Base-by-base conservation (phyloP, 1,140 invertebrate species). In the Maniola jurtina region DNA sequence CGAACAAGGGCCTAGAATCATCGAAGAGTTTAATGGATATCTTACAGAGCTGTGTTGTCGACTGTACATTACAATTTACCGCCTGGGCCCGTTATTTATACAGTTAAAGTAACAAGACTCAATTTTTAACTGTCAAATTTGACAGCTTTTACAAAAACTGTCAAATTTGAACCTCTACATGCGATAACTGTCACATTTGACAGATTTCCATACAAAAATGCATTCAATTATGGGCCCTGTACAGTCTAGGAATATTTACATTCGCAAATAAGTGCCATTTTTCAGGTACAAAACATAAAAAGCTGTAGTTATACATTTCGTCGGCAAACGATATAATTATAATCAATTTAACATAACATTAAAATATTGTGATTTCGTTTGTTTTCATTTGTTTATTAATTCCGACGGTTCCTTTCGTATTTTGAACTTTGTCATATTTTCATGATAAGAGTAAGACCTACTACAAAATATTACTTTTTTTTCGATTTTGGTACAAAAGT, bases 181-280 rank as follows among this genome's bases (percentile, higher is more conserved):
- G 1, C 25, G 4, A 25, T 25, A 25, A 25, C 25, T 25, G 38
- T 38, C 38, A 38, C 38, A 38, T 11, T 38, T 38, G 10, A 38
- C 7, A 38, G 38, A 6, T 38, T 11, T 38, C 0, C 38, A 38
- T 38, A 38, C 38, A 40, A 40, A 40, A 40, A 40, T 40, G 38
- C 10, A 45, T 11, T 11, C 42, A 45, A n/a, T 1, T 11, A 58
- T 34, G 48, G 38, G 25, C 48, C 7, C 15, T 25, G 48, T 52
- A 52, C 48, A 52, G 48, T 16, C 14, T 25, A 25, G 25, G 54
- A 55, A 71, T 82, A 82, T 79, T 76, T 81, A 80, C 74, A 78
- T 72, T 56, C 56, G 61, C 72, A 71, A 72, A 70, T 73, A 64
- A 80, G 74, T 81, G 81, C 74, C 79, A 72, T 72, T 60, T 80